These are phyloP conservation scores for Malacoraja senta DNA, from an alignment of 2,797 vertebrate genomes.

Conservation along the genomic window DNA sequence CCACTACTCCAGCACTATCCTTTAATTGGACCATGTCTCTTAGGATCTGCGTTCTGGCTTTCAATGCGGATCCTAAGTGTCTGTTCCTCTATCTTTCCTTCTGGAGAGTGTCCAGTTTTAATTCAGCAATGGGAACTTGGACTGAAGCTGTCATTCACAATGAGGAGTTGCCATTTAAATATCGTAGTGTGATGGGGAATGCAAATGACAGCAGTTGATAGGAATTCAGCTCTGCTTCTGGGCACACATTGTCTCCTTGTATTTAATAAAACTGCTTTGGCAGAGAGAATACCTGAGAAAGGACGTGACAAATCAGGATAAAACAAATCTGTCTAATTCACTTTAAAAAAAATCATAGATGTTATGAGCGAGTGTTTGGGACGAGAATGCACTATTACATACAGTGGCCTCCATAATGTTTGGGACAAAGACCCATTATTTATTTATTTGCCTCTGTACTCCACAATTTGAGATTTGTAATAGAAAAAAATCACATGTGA, in stretches of 20 bases:
- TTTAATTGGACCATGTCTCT: neutral
- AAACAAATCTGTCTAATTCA: neutral
- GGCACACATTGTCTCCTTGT: neutral
- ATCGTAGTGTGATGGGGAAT: neutral
- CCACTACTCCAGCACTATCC: neutral
- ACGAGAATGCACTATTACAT: neutral
- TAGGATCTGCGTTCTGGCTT: neutral
- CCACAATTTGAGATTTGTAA: no score
- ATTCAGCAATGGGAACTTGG: neutral
- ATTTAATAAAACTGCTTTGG: neutral
- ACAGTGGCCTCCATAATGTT: no score
- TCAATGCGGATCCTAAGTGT: neutral
- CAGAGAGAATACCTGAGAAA: neutral
- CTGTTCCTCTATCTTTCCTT: neutral
- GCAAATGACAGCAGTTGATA: slow-evolving; percentile 11
- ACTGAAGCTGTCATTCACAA: slow-evolving; percentile 2
- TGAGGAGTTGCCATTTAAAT: neutral
- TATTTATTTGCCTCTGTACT: no score
- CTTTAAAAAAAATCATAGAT: neutral
- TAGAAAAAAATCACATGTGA: no score
- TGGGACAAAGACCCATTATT: no score
- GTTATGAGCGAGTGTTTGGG: neutral
- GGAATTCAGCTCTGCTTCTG: neutral
- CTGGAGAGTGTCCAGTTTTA: neutral
- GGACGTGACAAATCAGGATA: neutral